phyloP scores from a whole-genome alignment of 2,113 vertebrate species.

The Podarcis raffonei region DNA sequence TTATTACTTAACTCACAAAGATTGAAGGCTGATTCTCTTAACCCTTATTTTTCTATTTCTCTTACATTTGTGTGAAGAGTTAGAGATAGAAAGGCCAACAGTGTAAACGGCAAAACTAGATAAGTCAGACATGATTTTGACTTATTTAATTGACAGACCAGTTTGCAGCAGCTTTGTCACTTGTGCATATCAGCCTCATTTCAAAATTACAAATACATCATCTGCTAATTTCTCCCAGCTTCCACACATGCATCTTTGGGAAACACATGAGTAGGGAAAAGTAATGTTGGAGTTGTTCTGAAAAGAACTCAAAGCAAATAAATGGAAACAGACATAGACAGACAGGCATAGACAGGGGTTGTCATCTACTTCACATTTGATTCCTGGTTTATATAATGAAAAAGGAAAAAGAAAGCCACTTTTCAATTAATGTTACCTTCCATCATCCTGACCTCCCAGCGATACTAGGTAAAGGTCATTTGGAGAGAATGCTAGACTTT shows the following conservation, averaged over 20 bases:
- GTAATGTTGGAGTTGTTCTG: background rate
- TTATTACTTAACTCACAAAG: background rate
- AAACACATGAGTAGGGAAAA: background rate
- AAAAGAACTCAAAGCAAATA: background rate
- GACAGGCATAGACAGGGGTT: background rate
- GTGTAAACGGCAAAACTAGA: background rate
- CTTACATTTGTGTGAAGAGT: background rate
- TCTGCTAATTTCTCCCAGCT: background rate
- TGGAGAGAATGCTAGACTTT: conserved; percentile 86
- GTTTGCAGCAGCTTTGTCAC: background rate
- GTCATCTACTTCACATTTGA: background rate
- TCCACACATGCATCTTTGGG: background rate
- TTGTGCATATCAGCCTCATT: background rate
- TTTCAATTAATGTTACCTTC: conserved; percentile 75
- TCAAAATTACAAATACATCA: background rate
- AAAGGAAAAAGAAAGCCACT: background rate
- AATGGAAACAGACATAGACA: background rate
- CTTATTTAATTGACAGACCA: background rate
- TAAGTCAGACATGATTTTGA: background rate
- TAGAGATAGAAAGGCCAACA: background rate
- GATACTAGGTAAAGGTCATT: conserved; percentile 87
- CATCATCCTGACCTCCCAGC: conserved; percentile 89
- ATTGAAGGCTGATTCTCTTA: background rate
- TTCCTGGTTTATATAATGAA: background rate
- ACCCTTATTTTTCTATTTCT: background rate